These are phyloP conservation scores for Leptinotarsa rubiginosa DNA, from an alignment of 2,888 invertebrate species.

Conservation along the genomic window DNA sequence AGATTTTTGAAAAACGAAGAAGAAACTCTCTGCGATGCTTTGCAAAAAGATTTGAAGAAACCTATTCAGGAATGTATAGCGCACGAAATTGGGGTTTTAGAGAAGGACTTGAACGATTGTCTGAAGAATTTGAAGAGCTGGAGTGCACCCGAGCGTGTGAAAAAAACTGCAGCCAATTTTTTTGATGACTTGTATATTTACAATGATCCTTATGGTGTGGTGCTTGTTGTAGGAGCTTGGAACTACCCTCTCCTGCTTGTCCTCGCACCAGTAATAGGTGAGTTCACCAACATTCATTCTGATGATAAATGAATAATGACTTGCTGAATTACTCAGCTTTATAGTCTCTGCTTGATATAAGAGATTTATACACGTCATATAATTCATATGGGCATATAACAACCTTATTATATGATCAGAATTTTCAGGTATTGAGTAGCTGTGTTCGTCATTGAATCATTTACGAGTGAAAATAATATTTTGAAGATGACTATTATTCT, in stretches of 20 bases:
- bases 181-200: conserved; percentile 79
- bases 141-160: conserved; percentile 78
- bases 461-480: no score
- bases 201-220: conserved; percentile 94
- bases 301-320: no score
- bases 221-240: conserved; percentile 92
- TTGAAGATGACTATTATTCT: no score
- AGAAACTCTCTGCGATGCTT: conserved; percentile 79
- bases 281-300: conserved; percentile 52
- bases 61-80: conserved; percentile 81
- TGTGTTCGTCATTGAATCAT: no score
- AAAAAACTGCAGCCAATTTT: conserved; percentile 77
- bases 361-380: no score
- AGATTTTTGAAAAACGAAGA: conserved; percentile 75
- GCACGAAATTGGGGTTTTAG: conserved; percentile 80
- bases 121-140: conserved; percentile 82
- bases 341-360: no score
- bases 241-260: conserved; percentile 93
- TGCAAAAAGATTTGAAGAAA: conserved; percentile 76
- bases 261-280: conserved; percentile 75
- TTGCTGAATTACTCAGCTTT: no score
- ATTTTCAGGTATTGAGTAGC: no score
- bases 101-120: conserved; percentile 78
- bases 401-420: no score
- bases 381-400: no score